These are phyloP conservation scores for Cephalotes varians DNA, from an alignment of 2,888 invertebrate genomes.

Conservation along the genomic window DNA sequence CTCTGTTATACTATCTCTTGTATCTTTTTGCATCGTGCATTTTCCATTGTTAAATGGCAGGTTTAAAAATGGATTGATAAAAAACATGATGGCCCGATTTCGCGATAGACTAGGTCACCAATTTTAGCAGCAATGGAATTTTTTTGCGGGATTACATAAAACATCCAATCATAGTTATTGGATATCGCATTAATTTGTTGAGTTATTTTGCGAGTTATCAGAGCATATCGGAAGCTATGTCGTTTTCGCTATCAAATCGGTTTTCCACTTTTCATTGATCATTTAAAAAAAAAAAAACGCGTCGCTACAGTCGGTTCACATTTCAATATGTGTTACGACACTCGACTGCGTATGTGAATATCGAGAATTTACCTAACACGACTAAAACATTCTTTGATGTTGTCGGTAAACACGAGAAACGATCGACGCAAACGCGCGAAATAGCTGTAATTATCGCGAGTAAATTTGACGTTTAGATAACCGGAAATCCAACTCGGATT, in stretches of 20 bases:
- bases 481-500: background rate
- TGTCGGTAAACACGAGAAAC: slow-evolving; percentile 20
- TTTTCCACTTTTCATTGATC: slow-evolving; percentile 23
- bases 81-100: background rate
- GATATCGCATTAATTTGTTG: slow-evolving; percentile 30
- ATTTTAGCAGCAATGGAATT: slow-evolving; percentile 25
- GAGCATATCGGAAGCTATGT: slow-evolving; percentile 32
- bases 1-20: too few relatives aligned
- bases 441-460: slow-evolving; percentile 25
- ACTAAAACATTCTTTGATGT: slow-evolving; percentile 29
- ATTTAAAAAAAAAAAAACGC: background rate
- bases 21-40: background rate
- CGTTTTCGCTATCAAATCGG: slow-evolving; percentile 20
- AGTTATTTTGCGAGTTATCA: slow-evolving; percentile 36
- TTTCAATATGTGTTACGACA: slow-evolving; percentile 38
- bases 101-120: background rate
- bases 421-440: slow-evolving; percentile 9
- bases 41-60: background rate
- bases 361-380: background rate
- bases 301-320: background rate
- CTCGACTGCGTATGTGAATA: background rate
- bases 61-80: background rate
- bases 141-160: slow-evolving; percentile 19
- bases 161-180: slow-evolving; percentile 8
- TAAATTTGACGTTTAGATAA: background rate